phyloP scores from a whole-genome alignment of 2,888 invertebrate genomes.

The Limenitis camilla region DNA sequence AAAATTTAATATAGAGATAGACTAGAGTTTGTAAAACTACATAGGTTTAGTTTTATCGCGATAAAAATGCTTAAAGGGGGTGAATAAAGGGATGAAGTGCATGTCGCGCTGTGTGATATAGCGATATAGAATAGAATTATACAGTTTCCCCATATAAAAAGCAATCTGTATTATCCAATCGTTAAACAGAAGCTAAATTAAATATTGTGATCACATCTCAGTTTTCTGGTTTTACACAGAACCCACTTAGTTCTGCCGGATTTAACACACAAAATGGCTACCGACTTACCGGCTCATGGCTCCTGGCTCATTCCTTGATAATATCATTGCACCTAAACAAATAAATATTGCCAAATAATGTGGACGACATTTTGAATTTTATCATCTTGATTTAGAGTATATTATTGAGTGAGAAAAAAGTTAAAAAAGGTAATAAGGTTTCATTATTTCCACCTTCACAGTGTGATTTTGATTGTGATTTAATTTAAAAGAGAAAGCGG shows the following conservation, averaged over 20 bases:
- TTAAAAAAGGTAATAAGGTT: constrained; percentile 26
- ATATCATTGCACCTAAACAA: constrained; percentile 61
- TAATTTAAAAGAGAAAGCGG: constrained; percentile 9
- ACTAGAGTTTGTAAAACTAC: too few species aligned
- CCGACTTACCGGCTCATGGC: constrained; percentile 31
- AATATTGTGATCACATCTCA: constrained; percentile 18
- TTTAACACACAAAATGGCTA: constrained; percentile 36
- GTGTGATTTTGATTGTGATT: constrained; percentile 11
- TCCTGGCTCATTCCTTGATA: constrained; percentile 30
- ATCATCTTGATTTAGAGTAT: constrained; percentile 7
- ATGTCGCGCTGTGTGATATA: too few species aligned
- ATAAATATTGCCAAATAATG: constrained; percentile 27
- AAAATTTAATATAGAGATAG: too few species aligned
- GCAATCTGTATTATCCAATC: constrained; percentile 5
- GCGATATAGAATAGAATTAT: too few species aligned
- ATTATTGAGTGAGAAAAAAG: constrained; percentile 5
- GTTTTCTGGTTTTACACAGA: constrained; percentile 39
- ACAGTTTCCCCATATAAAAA: constrained; percentile 9
- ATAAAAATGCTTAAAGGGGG: too few species aligned
- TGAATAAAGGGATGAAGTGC: too few species aligned
- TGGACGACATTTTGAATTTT: constrained; percentile 14
- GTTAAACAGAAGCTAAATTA: constrained; percentile 17
- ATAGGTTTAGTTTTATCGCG: too few species aligned
- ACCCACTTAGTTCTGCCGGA: constrained; percentile 37
- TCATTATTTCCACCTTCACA: constrained; percentile 26